Conservation (phyloP, 2,113 vertebrate species). For the Aleadryas rufinucha region DNA sequence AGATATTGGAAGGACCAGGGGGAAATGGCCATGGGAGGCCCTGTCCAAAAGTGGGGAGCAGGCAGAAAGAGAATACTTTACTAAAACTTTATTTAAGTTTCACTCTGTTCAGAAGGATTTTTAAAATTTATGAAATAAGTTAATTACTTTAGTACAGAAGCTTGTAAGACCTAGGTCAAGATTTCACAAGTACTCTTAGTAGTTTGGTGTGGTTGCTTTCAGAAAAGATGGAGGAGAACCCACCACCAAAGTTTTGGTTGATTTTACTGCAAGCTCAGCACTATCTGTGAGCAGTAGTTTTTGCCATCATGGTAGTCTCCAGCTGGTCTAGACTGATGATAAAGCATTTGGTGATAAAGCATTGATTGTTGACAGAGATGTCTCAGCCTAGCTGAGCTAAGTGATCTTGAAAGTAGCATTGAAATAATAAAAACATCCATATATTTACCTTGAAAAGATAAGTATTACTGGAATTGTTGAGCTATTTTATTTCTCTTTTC, state of each 20-base stretch:
- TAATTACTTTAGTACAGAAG: background rate
- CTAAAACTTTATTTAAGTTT: background rate
- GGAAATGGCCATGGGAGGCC: accelerated
- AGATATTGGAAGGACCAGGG: background rate
- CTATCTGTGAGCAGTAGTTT: background rate
- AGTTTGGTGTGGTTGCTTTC: background rate
- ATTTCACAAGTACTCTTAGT: background rate
- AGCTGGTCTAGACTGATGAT: background rate
- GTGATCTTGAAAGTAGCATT: background rate
- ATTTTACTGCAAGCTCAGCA: background rate
- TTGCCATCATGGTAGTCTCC: background rate
- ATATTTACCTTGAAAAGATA: background rate
- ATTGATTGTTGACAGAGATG: background rate
- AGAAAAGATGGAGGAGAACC: background rate
- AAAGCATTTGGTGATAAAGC: background rate
- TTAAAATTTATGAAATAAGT: background rate
- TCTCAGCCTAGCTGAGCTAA: background rate
- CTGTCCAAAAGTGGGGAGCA: background rate
- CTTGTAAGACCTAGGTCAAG: background rate
- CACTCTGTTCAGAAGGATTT: background rate
- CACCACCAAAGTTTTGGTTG: background rate
- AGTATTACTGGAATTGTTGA: background rate
- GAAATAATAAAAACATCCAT: background rate
- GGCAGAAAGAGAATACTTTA: background rate
- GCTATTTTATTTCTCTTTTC: background rate